phyloP scores from a whole-genome alignment of 2,797 vertebrate species.

The Etheostoma nigrum region DNA sequence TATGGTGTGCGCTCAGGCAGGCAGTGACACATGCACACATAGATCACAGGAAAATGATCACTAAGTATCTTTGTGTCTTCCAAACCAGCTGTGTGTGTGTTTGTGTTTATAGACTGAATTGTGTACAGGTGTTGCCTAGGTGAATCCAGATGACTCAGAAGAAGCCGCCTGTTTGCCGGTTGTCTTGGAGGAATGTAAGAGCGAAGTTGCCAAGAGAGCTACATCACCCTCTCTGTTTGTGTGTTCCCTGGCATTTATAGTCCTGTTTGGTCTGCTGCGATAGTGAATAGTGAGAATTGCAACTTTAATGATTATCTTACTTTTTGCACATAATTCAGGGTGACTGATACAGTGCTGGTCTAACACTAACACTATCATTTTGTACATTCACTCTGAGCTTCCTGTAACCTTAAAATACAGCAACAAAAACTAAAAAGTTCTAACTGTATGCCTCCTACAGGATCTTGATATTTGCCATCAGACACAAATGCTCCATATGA shows the following conservation, averaged over 20 bases:
- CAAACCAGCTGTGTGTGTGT: slow-evolving; percentile 65
- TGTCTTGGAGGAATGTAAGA: slow-evolving; percentile 60
- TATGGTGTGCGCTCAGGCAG: slow-evolving; percentile 34
- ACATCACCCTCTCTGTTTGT: slow-evolving; percentile 19
- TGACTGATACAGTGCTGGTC: slow-evolving; percentile 7
- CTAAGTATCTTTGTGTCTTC: slow-evolving; percentile 28
- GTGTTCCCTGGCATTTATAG: slow-evolving; percentile 55
- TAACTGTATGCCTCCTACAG: not conserved
- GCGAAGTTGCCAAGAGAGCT: slow-evolving; percentile 41
- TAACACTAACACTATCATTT: not conserved
- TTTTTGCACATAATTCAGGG: not conserved
- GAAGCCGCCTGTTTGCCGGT: slow-evolving; percentile 59
- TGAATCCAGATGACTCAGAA: slow-evolving; percentile 68
- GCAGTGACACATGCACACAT: slow-evolving; percentile 36
- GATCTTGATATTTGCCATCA: slow-evolving; percentile 8
- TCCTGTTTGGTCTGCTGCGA: slow-evolving; percentile 17
- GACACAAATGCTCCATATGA: not conserved
- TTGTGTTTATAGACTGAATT: slow-evolving; percentile 59
- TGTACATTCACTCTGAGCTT: not conserved
- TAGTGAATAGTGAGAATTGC: slow-evolving; percentile 4
- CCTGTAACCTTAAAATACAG: not conserved
- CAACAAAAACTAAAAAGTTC: not conserved
- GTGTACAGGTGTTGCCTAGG: slow-evolving; percentile 76
- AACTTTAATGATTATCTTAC: not conserved
- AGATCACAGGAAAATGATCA: slow-evolving; percentile 61